Percentiles rank a stretch among this genome's conserved stretches.
These are phyloP conservation scores for Drosophila subpulchrella DNA, from an alignment of 1,140 invertebrate genomes.

Conservation along the genomic window DNA sequence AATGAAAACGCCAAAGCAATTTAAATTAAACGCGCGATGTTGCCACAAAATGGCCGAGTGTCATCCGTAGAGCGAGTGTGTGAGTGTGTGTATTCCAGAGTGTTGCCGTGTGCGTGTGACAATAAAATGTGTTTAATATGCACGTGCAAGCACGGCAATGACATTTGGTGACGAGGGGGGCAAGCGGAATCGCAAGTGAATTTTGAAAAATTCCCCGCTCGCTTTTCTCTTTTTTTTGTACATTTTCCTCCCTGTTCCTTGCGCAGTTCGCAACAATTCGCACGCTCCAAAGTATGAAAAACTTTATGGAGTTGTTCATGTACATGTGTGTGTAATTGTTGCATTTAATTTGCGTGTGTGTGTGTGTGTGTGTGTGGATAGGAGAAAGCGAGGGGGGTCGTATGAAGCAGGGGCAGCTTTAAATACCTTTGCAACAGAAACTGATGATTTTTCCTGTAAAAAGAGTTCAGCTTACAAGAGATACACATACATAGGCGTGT, in stretches of 20 bases:
- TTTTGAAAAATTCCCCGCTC: slow-evolving; percentile 41
- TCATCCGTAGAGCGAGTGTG: slow-evolving; percentile 15
- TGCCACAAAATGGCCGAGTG: slow-evolving; percentile 55
- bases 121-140: slow-evolving; percentile 76
- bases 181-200: slow-evolving; percentile 31
- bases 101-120: slow-evolving; percentile 50
- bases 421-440: slow-evolving; percentile 84
- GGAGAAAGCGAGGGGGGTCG: slow-evolving; percentile 1
- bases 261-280: slow-evolving; percentile 53
- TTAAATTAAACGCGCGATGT: slow-evolving; percentile 71
- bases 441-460: slow-evolving; percentile 84
- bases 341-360: slow-evolving; percentile 14
- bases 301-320: slow-evolving; percentile 46
- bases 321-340: slow-evolving; percentile 31
- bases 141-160: slow-evolving; percentile 60
- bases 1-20: slow-evolving; percentile 67
- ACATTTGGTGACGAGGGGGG: not conserved
- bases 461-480: slow-evolving; percentile 81
- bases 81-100: slow-evolving; percentile 13
- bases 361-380: slow-evolving; percentile 1
- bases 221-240: not conserved
- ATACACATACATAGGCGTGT: slow-evolving; percentile 62
- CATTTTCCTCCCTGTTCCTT: slow-evolving; percentile 9
- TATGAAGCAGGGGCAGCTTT: slow-evolving; percentile 66
- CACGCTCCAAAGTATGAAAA: slow-evolving; percentile 52